These are phyloP conservation scores for Pissodes strobi DNA, from an alignment of 1,140 invertebrate genomes.

Conservation along the genomic window DNA sequence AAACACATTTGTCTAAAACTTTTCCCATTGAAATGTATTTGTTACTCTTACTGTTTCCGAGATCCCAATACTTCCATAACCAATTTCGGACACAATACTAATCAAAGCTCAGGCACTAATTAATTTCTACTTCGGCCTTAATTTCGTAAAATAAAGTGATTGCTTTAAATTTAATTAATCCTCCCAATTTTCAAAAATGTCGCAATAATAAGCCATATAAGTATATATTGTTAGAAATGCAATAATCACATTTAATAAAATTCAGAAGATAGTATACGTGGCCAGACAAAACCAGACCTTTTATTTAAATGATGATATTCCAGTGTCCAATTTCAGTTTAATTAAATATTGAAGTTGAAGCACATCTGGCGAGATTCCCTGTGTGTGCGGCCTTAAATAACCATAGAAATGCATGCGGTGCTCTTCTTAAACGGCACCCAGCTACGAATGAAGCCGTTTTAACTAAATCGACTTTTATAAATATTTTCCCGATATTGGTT, in stretches of 20 bases:
- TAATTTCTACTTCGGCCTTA: too few species aligned
- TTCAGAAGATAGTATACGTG: background rate
- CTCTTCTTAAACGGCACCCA: constrained; percentile 21
- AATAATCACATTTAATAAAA: constrained; percentile 15
- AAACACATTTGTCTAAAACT: too few species aligned
- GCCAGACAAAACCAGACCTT: constrained; percentile 4
- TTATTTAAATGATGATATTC: constrained; percentile 28
- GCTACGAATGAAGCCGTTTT: constrained; percentile 22
- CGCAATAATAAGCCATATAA: too few species aligned
- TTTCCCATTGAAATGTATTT: too few species aligned
- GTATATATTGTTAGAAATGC: too few species aligned
- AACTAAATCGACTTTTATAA: constrained; percentile 29
- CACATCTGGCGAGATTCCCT: constrained; percentile 18
- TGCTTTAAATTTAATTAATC: too few species aligned
- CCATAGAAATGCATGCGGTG: constrained; percentile 26
- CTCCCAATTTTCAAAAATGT: too few species aligned
- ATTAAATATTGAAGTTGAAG: constrained; percentile 26
- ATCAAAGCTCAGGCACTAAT: too few species aligned
- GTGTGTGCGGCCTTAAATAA: constrained; percentile 15
- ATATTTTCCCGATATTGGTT: constrained; percentile 25
- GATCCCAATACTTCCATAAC: too few species aligned
- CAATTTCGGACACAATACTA: too few species aligned
- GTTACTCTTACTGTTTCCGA: too few species aligned
- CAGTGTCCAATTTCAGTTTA: constrained; percentile 21
- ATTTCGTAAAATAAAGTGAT: too few species aligned